Base-by-base conservation (phyloP, 1,140 invertebrate genomes). In the Octopus sinensis region DNA sequence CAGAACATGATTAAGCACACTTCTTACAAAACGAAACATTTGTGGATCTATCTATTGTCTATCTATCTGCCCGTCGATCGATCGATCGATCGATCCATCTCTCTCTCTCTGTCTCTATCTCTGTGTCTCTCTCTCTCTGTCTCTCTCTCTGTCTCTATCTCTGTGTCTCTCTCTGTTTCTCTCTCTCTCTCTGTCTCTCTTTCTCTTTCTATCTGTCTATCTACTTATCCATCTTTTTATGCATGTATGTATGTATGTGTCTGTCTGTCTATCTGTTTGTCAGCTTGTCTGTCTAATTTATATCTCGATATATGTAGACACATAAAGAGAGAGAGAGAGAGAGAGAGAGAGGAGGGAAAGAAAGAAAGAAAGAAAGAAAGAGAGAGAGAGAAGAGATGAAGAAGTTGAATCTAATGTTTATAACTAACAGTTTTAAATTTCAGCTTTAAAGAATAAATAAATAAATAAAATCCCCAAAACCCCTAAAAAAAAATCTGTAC, bases 301-400 rank as follows among this genome's bases (percentile, higher is more conserved):
- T 62, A 62, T 62, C 1, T 62, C 9, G 1, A 62, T 3, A 62
- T 62, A 62, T 62, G 1, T 62, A 1, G 3, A 10, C 3, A 62
- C 1, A 17, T 62, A 3, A 1, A 3, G 3, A 0, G 3, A 1
- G 3, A 0, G 56, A 1, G 3, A 1, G 3, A 1, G 3, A 1
- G 3, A 62, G 3, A 3, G 6, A 5, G 0, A 0, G 6, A 0
- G 4, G 68, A 7, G 30, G 4, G 13, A 71, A 5, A 71, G 13
- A 5, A 71, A 3, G 13, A 71, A 17, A n/a, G 7, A 71, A 71
- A 71, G 13, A 71, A 71, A 10, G 68, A 5, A n/a, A n/a, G 4
- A 23, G 17, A 7, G 6, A 71, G 6, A 43, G 30, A 43, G 30
- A 43, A 43, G 30, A 43, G 30, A 43, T 43, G 30, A 43, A 2